Percentiles rank a stretch among this genome's conserved stretches.
Evolutionary conservation across 2,113 vertebrate species (phyloP).

Genomic region (Catharus bicknelli): DNA sequence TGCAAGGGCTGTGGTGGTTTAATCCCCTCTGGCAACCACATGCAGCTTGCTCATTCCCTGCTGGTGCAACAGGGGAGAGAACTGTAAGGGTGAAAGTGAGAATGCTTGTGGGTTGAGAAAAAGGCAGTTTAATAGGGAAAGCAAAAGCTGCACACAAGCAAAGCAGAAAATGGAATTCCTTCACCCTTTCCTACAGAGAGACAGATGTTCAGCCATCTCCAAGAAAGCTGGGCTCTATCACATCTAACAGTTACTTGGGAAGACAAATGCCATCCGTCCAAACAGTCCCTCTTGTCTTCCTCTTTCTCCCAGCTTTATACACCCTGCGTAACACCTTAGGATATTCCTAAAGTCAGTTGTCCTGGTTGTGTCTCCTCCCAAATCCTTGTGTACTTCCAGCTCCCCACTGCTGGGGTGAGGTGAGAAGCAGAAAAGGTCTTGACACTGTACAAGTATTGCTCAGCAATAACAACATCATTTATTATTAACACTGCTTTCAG

Average conservation of each 20-base stretch:
- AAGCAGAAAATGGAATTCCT: not conserved
- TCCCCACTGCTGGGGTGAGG: not conserved
- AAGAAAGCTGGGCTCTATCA: not conserved
- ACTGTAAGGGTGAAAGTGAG: not conserved
- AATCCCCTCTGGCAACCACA: not conserved
- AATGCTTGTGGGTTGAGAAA: not conserved
- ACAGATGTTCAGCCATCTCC: not conserved
- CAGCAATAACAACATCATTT: not conserved
- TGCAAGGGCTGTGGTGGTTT: not conserved
- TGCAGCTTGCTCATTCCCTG: not conserved
- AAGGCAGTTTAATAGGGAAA: not conserved
- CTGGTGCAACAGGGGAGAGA: not conserved
- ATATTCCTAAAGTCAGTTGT: not conserved
- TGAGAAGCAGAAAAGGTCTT: not conserved
- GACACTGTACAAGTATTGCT: not conserved
- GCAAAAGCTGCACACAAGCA: not conserved
- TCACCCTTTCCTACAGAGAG: not conserved
- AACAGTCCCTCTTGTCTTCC: not conserved
- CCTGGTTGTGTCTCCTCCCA: not conserved
- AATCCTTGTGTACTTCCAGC: not conserved
- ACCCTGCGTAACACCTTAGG: not conserved
- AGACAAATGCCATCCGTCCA: not conserved
- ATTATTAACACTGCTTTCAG: not conserved
- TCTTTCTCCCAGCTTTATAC: not conserved
- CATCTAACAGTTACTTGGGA: not conserved